phyloP scores from a whole-genome alignment of 2,797 vertebrate species.

The Crocodylus rhombifer region DNA sequence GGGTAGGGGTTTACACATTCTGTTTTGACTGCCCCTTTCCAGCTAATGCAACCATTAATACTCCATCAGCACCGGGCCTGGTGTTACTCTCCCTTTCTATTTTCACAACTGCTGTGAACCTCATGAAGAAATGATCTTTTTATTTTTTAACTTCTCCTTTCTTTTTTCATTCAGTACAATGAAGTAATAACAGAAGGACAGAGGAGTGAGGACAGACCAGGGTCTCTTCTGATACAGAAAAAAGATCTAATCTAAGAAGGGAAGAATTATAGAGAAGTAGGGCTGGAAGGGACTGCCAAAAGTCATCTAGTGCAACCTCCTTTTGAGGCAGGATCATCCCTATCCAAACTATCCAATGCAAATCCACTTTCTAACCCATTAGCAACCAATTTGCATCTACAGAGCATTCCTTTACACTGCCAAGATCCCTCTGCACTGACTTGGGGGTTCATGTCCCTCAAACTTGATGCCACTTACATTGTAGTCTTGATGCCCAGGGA shows the following conservation, averaged over 20 bases:
- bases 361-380: too few species aligned
- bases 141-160: background rate
- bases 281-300: background rate
- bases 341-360: too few species aligned
- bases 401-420: background rate
- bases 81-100: background rate
- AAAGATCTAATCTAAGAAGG: too few species aligned
- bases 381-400: too few species aligned
- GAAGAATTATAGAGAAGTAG: background rate
- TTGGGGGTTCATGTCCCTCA: background rate
- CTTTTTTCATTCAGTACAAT: background rate
- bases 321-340: too few species aligned
- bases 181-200: background rate
- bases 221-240: background rate
- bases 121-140: background rate
- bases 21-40: constrained; percentile 56
- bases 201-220: background rate
- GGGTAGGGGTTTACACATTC: constrained; percentile 60
- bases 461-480: background rate
- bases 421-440: background rate
- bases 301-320: too few species aligned
- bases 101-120: background rate
- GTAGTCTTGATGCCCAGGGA: background rate
- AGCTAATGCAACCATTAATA: constrained; percentile 51
- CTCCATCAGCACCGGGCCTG: fast-evolving